phyloP scores from a whole-genome alignment of 64 coral and sea anemone genomes.

The Hydrozoanthus tunicans region DNA sequence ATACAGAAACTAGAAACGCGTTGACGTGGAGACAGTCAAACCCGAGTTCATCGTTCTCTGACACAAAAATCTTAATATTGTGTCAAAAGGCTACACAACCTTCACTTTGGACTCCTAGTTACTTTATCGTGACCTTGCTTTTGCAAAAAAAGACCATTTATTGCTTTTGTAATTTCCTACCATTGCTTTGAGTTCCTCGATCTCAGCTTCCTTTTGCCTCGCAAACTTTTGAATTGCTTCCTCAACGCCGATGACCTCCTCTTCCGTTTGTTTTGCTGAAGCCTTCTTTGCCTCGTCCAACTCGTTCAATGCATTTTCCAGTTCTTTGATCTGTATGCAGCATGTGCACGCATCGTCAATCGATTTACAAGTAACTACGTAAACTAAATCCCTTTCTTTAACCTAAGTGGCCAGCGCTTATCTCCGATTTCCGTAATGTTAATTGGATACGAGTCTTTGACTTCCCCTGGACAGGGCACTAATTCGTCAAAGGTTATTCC shows the following conservation, averaged over 20 bases:
- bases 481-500: no score
- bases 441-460: not conserved
- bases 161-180: not conserved
- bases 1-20: no score
- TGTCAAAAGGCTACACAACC: no score
- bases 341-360: not conserved
- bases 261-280: not conserved
- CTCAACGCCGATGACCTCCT: not conserved
- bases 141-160: no score
- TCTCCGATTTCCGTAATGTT: no score
- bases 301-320: conserved; percentile 4
- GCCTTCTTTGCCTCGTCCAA: not conserved
- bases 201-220: not conserved
- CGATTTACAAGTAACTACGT: not conserved
- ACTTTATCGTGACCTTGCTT: no score
- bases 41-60: no score
- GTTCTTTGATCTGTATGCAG: not conserved
- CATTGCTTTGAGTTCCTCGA: conserved; percentile 12
- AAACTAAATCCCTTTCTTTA: not conserved
- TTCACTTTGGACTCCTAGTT: no score
- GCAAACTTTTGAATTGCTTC: conserved; percentile 17
- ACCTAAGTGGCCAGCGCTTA: no score
- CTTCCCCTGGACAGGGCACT: no score
- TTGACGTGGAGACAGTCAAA: no score
- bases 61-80: no score